Conservation (phyloP, 2,797 vertebrate genomes). For the Sebastolobus alascanus region DNA sequence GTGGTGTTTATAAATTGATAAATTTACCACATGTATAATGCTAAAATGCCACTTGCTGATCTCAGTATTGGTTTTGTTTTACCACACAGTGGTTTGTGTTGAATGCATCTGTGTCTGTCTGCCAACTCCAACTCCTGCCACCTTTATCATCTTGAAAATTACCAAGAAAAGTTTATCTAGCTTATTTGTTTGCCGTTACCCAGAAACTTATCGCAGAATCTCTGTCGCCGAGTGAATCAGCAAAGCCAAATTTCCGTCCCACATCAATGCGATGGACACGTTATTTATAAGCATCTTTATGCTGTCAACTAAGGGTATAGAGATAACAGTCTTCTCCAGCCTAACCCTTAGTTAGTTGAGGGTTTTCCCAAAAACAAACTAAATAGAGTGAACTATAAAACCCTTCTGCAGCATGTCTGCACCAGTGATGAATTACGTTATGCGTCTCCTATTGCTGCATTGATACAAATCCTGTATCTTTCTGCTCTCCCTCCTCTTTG, state of each 20-base stretch:
- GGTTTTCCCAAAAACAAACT: background rate
- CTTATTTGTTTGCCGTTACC: background rate
- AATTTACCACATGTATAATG: too few species aligned
- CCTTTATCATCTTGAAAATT: conserved; percentile 9
- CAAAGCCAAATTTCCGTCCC: background rate
- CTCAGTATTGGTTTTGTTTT: background rate
- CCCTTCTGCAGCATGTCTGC: background rate
- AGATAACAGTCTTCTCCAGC: background rate
- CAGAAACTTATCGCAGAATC: conserved; percentile 24
- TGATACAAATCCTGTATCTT: background rate
- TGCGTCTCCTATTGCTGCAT: background rate
- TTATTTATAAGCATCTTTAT: background rate
- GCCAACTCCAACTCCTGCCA: background rate
- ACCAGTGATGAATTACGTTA: background rate
- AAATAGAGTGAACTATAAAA: background rate
- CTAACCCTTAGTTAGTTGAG: background rate
- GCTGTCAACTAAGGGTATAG: background rate
- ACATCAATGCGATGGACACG: background rate
- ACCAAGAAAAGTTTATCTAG: conserved; percentile 31
- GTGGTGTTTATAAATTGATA: background rate
- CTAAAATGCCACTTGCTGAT: background rate
- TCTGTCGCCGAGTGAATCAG: background rate
- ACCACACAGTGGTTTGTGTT: background rate
- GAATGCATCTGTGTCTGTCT: background rate
- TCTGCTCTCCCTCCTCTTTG: background rate